These are phyloP conservation scores for Cyphomyrmex costatus DNA, from an alignment of 1,140 invertebrate genomes.

Conservation along the genomic window DNA sequence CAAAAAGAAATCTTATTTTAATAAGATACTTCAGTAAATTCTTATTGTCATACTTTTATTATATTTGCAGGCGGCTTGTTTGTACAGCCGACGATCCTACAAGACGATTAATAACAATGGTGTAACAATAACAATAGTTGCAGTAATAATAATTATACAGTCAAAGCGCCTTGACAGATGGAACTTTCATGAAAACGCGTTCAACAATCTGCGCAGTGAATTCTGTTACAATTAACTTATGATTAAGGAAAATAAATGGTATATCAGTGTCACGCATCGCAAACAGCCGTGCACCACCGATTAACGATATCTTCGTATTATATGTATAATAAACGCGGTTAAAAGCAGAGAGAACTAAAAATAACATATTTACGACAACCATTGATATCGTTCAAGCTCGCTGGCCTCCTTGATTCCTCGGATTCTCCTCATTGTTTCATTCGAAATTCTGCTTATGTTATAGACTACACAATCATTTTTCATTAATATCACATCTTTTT, in stretches of 20 bases:
- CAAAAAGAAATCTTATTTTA: neutral
- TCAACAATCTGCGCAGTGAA: neutral
- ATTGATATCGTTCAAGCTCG: slow-evolving; percentile 68
- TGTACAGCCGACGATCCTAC: neutral
- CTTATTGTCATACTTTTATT: neutral
- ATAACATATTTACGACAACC: slow-evolving; percentile 76
- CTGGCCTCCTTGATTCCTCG: neutral
- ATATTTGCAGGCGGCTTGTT: neutral
- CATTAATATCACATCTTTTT: neutral
- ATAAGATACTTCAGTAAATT: neutral
- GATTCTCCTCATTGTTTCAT: slow-evolving; percentile 19
- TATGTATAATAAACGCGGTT: slow-evolving; percentile 61
- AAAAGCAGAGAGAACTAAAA: slow-evolving; percentile 69
- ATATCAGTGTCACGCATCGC: slow-evolving; percentile 67
- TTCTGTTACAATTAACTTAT: slow-evolving; percentile 16
- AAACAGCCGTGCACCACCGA: slow-evolving; percentile 61
- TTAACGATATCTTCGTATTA: slow-evolving; percentile 71
- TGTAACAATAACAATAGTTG: neutral
- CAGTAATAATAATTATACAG: neutral
- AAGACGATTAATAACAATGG: neutral
- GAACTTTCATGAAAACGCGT: neutral
- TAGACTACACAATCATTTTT: neutral
- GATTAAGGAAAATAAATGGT: slow-evolving; percentile 48
- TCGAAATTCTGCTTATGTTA: slow-evolving; percentile 8
- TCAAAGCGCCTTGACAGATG: neutral